Base-by-base conservation (phyloP, 2,888 invertebrate species). In the Steinernema hermaphroditum region DNA sequence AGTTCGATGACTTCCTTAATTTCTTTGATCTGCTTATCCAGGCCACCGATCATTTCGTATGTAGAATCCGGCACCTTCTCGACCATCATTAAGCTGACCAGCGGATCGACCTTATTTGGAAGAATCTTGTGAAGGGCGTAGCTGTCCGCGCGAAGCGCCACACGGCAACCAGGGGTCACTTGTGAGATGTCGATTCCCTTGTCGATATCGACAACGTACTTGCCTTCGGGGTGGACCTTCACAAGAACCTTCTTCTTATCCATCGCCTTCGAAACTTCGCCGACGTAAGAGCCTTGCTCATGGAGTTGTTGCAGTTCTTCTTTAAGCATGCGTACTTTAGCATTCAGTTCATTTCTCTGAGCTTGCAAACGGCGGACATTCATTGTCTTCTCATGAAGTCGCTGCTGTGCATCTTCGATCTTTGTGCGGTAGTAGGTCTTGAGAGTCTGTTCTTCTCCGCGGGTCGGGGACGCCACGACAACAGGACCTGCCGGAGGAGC, bases 61-160 rank as follows among this genome's bases (percentile, higher is more conserved):
- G 98, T 99, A 0, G 97, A 97, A 88, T 98, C 98, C 0, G 98
- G 98, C 1, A 98, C 98, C 88, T 98, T 98, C 88, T 99, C 98
- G 0, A 98, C 98, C 98, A 99, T 98, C 98, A 98, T 98, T 76
- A 99, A 91, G 0, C 96, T 96, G 0, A 98, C 98, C 74, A 98
- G 90, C 0, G 98, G 98, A 90, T 98, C 98, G 1, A 98, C 92
- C 90, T 98, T 98, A 88, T 97, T 98, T 0, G 98, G 98, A 29
- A 99, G 89, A 81, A 98, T 96, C 90, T 98, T 98, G 88, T 99
- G 98, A 49, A 98, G 90, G 0, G 96, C 96, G 87, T 98, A 98
- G 88, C 96, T 96, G 88, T 98, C 98, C 87, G 98, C 98, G 72
- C 97, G 91, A 44, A 98, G 90, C 8, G 98, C 98, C 24, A 98